phyloP scores from a whole-genome alignment of 2,797 vertebrate species.

The Lateolabrax maculatus region DNA sequence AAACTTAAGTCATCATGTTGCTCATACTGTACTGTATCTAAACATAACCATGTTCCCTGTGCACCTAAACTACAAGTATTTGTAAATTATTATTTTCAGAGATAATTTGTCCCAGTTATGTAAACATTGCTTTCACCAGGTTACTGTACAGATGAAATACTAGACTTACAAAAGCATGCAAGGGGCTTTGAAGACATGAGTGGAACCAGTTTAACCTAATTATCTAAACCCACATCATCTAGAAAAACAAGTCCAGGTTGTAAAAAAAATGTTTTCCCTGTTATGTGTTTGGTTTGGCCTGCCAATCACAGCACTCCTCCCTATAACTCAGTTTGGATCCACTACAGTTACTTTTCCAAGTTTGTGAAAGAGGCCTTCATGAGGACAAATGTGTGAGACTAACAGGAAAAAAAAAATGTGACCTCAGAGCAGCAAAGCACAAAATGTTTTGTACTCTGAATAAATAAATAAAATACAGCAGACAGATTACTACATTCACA shows the following conservation, averaged over 20 bases:
- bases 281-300: not conserved
- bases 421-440: not conserved
- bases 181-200: no score
- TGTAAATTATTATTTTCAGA: not conserved
- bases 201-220: not conserved
- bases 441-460: no score
- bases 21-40: not conserved
- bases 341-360: constrained; percentile 8
- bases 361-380: constrained; percentile 7
- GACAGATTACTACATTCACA: constrained; percentile 59
- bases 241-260: constrained; percentile 11
- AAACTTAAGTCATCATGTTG: not conserved
- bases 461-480: constrained; percentile 16
- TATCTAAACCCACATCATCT: not conserved
- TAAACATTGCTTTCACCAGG: not conserved
- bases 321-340: constrained; percentile 26
- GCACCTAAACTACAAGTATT: not conserved
- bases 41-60: not conserved
- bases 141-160: not conserved
- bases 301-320: constrained; percentile 22
- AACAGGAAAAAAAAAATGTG: not conserved
- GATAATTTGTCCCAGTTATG: not conserved
- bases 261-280: not conserved
- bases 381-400: constrained; percentile 20
- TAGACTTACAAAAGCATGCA: not conserved